Evolutionary conservation across 2,797 vertebrate genomes (phyloP).

Genomic region (Balearica regulorum): DNA sequence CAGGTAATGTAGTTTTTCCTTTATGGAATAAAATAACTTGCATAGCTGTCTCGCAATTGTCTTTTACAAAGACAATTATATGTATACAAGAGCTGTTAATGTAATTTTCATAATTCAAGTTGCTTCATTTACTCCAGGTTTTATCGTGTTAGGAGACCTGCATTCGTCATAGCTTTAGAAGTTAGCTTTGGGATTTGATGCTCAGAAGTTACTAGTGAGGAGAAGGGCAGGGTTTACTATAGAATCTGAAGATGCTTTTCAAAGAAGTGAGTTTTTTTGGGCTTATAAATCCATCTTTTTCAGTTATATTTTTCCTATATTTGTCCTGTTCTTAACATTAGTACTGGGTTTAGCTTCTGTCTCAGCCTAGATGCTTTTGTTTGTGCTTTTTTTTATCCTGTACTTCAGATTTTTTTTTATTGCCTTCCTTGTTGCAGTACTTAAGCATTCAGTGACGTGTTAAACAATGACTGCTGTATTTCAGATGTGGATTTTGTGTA

Average conservation of each 20-base stretch:
- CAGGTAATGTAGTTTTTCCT: neutral
- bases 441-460: neutral
- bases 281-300: neutral
- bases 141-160: neutral
- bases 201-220: neutral
- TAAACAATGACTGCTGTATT: neutral
- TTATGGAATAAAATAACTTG: neutral
- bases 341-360: neutral
- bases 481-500: neutral
- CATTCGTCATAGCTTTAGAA: neutral
- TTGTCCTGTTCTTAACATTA: neutral
- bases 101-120: neutral
- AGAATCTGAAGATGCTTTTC: neutral
- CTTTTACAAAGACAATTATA: neutral
- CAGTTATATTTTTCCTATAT: neutral
- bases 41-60: neutral
- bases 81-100: neutral
- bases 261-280: neutral
- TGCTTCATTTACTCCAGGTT: neutral
- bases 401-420: neutral
- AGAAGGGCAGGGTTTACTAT: neutral
- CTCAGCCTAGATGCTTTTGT: neutral
- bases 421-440: neutral
- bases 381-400: neutral
- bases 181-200: neutral